Base-by-base conservation (phyloP, 2,797 vertebrate species). In the Malurus splendens region DNA sequence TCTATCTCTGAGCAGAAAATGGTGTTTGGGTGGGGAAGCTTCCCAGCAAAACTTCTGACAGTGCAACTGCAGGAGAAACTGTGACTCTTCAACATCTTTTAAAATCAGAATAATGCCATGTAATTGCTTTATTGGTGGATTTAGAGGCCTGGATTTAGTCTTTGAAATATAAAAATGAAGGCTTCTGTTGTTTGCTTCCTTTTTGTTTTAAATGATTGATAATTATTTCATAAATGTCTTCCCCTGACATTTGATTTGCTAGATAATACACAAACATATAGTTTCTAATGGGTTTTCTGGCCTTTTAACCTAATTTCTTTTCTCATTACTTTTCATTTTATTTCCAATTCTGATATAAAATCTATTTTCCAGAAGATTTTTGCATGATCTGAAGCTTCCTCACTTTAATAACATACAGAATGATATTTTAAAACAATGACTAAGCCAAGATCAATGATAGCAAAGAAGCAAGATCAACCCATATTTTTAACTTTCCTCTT, bases 251-350 rank as follows among this genome's bases (percentile, higher is more conserved):
- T 94, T 93, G 89, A 90, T 95, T 92, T 90, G 57, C 79, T 86
- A 75, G 79, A 92, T 91, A 93, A 93, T 93, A 85, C 76, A 89
- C 78, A 89, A 92, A 89, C 86, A 95, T 71, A 82, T 39, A 90
- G 72, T 94, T 90, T 91, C 85, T 93, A 93, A 93, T 91, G 70
- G 61, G 60, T 90, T 95, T 93, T 89, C 76, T 56, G n/a, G 76
- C 90, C 82, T 92, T 93, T 93, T 93, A 93, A 93, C 59, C 82
- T 65, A 38, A 94, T 95, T 93, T 93, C 28, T 87, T 93, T 93
- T 54, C 87, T 93, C 85, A 87, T 94, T 93, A 92, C 20, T 93
- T 93, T 74, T 87, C 47, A 94, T 94, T 93, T 82, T 36, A 76
- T 87, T 95, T 90, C 76, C 52, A 80, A 75, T 90, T 89, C 57